Base-by-base conservation (phyloP, 2,797 vertebrate species). In the Sebastes minor region DNA sequence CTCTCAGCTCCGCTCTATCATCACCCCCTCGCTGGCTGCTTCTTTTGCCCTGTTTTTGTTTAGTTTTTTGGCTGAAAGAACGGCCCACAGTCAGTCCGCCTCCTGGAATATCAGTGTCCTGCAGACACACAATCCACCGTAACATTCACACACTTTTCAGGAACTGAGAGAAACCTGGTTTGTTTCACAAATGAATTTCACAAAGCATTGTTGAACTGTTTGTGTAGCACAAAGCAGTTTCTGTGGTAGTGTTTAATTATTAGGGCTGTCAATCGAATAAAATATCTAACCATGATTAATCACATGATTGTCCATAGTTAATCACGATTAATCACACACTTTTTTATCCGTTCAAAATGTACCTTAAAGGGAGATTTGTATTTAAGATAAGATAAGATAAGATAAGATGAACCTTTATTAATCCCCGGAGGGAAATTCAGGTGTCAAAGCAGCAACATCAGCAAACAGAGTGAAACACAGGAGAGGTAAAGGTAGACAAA, bases 1-100 rank as follows among this genome's bases (percentile, higher is more conserved):
- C 80, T 80, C 72, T 80, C 42, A 49, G 70, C 79, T 84, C 42
- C 52, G 23, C 76, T 84, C 86, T 77, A 73, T 91, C 86, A 85
- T 86, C 89, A 88, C 27, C 30, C 55, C 72, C 81, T 33, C n/a
- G 8, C n/a, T 63, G 18, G n/a, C 64, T 78, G 74, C 49, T 60
- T 72, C 55, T 33, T 20, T 67, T 49, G 46, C 9, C 9, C 53
- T 33, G 8, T 63, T 23, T 84, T 78, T 69, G 2, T 27, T 70
- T 57, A 25, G 23, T 38, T 22, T 52, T 64, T 33, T 38, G 22
- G 10, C 35, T 60, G 10, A 72, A 30, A 23, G 65, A 30, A 3
- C 0, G 7, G 16, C 25, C 38, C 53, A 13, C 38, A 42, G 38
- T 42, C 23, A 20, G 55, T 53, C 33, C 8, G 3, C 56, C 69